Conservation (phyloP, 2,113 vertebrate genomes). For the Acanthochromis polyacanthus region DNA sequence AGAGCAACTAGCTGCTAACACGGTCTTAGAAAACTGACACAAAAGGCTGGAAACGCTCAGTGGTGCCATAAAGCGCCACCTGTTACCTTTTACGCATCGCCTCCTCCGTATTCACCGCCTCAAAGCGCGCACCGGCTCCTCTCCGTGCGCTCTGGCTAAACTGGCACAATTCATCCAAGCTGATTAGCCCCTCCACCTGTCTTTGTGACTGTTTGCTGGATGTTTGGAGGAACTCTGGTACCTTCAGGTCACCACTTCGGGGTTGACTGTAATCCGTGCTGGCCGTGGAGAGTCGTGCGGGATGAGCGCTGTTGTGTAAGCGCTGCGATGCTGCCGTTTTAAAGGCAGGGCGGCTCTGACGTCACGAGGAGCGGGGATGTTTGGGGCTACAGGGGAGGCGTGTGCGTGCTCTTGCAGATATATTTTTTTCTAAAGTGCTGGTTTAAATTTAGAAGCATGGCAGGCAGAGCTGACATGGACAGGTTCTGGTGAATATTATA, state of each 20-base stretch:
- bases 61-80: constrained; percentile 4
- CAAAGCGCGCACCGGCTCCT: neutral
- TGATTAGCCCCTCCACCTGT: neutral
- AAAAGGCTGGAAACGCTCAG: neutral
- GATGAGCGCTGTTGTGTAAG: neutral
- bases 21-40: neutral
- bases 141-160: neutral
- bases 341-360: constrained; percentile 58
- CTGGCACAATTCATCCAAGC: neutral
- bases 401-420: neutral
- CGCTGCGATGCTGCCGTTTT: constrained; percentile 38
- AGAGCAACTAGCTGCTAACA: neutral
- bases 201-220: neutral
- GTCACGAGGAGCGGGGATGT: constrained; percentile 44
- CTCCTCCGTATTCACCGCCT: neutral
- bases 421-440: too few species aligned
- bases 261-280: constrained; percentile 22
- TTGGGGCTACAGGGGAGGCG: neutral
- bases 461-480: too few species aligned
- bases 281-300: neutral
- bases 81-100: constrained; percentile 35
- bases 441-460: neutral
- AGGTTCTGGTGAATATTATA: too few species aligned
- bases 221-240: neutral
- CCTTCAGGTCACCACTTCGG: neutral